These are phyloP conservation scores for Otus sunia DNA, from an alignment of 2,113 vertebrate species.

Conservation along the genomic window DNA sequence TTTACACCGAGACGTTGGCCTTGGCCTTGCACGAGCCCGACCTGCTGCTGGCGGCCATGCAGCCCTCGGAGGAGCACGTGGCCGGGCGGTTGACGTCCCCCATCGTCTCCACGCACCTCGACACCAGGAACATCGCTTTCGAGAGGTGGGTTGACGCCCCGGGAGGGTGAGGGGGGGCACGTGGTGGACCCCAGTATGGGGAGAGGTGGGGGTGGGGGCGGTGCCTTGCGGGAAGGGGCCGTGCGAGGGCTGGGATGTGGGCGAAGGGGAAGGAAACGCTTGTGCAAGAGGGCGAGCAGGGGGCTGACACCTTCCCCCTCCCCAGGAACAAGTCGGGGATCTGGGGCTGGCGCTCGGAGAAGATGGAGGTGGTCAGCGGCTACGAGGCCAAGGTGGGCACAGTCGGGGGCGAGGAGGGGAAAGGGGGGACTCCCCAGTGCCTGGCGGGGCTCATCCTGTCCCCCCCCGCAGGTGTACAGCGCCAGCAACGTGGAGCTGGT, in stretches of 20 bases:
- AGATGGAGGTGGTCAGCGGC: conserved; percentile 89
- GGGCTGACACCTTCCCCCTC: not conserved
- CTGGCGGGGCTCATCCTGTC: not conserved
- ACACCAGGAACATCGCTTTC: conserved; percentile 93
- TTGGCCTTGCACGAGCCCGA: conserved; percentile 84
- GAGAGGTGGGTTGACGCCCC: conserved; percentile 78
- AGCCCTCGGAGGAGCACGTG: conserved; percentile 91
- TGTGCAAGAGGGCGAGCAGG: not conserved
- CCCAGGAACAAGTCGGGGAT: conserved; percentile 94
- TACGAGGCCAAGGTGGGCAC: conserved; percentile 91
- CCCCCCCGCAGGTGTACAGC: conserved; percentile 85
- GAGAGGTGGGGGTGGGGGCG: too few species aligned
- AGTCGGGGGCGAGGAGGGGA: too few species aligned
- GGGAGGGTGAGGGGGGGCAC: fast-evolving
- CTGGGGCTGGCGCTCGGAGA: conserved; percentile 97
- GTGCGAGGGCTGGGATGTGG: fast-evolving
- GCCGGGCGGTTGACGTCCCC: conserved; percentile 90
- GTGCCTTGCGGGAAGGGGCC: not conserved
- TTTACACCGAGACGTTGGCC: conserved; percentile 89
- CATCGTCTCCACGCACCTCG: conserved; percentile 93
- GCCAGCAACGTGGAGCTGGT: conserved; percentile 96
- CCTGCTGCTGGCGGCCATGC: conserved; percentile 90
- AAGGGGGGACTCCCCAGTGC: not conserved
- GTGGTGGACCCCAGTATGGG: not conserved
- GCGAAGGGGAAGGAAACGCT: not conserved